Evolutionary conservation across 2,888 invertebrate genomes (phyloP).

Genomic region (Lepidocyrtoides sp.): DNA sequence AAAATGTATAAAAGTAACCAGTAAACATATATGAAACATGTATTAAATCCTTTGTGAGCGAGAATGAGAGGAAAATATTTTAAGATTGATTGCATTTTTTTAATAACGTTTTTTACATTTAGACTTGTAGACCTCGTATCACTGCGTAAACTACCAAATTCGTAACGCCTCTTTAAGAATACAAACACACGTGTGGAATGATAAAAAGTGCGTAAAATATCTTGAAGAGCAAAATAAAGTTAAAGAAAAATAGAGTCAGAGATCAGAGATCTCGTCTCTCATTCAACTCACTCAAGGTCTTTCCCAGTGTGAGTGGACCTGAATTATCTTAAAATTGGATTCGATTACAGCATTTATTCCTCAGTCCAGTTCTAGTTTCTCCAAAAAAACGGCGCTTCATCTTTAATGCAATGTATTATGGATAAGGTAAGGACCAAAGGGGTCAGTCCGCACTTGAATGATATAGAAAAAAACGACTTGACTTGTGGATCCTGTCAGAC

Average conservation of each 20-base stretch:
- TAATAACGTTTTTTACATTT: neutral
- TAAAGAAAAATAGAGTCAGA: neutral
- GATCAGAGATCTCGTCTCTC: neutral
- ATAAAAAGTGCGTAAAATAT: conserved; percentile 38
- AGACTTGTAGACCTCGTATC: neutral
- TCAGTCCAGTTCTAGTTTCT: neutral
- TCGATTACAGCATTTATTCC: conserved; percentile 63
- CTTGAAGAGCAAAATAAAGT: conserved; percentile 35
- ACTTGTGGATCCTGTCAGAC: conserved; percentile 80
- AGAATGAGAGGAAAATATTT: conserved; percentile 31
- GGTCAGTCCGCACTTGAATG: conserved; percentile 72
- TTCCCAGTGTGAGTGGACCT: conserved; percentile 57
- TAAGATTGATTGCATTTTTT: conserved; percentile 71
- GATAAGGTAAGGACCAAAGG: conserved; percentile 66
- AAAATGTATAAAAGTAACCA: conserved; percentile 1
- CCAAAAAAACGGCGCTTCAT: neutral
- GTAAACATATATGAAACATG: neutral
- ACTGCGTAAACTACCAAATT: neutral
- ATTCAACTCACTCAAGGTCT: conserved; percentile 59
- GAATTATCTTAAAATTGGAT: conserved; percentile 73
- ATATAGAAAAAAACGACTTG: conserved; percentile 42
- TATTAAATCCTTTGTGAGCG: conserved; percentile 13
- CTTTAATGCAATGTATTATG: neutral
- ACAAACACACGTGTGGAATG: conserved; percentile 69
- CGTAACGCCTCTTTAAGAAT: conserved; percentile 69